Percentiles rank a stretch among this genome's conserved stretches.
phyloP scores from a whole-genome alignment of 2,113 vertebrate species.

The Prunella himalayana region DNA sequence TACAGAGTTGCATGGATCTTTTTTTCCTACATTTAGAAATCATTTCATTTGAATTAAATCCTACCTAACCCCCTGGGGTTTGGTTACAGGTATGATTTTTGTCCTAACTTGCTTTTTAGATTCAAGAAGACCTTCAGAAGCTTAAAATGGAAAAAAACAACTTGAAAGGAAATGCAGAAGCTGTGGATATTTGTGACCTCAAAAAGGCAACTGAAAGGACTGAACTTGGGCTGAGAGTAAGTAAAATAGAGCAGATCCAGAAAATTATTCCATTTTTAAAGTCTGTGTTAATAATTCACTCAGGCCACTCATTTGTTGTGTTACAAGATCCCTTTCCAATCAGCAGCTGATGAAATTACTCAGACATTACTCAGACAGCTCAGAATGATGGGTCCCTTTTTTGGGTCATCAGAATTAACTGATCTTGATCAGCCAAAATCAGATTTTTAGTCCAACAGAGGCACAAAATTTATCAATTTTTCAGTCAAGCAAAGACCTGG shows the following conservation, averaged over 20 bases:
- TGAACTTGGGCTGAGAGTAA: slow-evolving; percentile 74
- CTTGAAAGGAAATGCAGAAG: neutral
- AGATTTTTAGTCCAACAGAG: neutral
- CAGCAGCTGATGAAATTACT: neutral
- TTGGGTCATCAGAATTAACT: neutral
- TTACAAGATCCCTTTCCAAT: neutral
- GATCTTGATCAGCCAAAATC: neutral
- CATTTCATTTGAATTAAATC: neutral
- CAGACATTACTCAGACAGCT: neutral
- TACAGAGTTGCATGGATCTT: accelerated
- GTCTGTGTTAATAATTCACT: neutral
- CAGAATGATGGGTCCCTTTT: neutral
- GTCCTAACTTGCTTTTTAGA: slow-evolving; percentile 57
- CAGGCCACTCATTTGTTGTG: neutral
- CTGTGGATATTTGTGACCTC: slow-evolving; percentile 64
- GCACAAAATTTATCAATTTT: neutral
- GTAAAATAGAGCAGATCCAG: neutral
- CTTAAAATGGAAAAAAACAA: slow-evolving; percentile 63
- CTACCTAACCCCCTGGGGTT: accelerated
- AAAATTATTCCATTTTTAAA: accelerated
- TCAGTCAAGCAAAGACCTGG: neutral
- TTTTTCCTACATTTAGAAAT: neutral
- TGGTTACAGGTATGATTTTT: neutral
- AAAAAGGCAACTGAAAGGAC: slow-evolving; percentile 68
- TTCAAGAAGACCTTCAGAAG: slow-evolving; percentile 76